Base-by-base conservation (phyloP, 2,113 vertebrate species). In the Burhinus bistriatus region DNA sequence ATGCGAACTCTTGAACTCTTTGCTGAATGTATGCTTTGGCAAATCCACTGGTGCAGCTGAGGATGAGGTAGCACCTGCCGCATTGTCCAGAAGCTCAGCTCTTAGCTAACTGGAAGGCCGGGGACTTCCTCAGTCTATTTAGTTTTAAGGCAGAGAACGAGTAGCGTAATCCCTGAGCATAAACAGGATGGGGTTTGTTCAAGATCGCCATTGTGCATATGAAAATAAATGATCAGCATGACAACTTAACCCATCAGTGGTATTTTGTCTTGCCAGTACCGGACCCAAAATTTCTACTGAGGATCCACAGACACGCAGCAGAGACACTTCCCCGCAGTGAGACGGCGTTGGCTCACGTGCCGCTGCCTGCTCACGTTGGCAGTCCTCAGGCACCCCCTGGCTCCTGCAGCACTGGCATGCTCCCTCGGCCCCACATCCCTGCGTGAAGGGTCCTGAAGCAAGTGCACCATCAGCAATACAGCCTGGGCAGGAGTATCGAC, bases 401-500 rank as follows among this genome's bases (percentile, higher is more conserved):
- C 27, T 73, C 30, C 58, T 11, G 0, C 10, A 17, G 27, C 2
- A 2, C 15, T n/a, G 73, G 38, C 6, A 18, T 22, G 6, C 3
- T 76, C 9, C 51, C 34, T 32, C 4, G 3, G 45, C 19, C 66
- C 13, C 76, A 54, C 9, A 16, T 6, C 29, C n/a, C n/a, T 40
- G 45, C 1, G 3, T 18, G 8, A 38, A 62, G 11, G 8, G 11
- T 17, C 15, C 57, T 75, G 62, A 66, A 76, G 47, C 7, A 40
- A 68, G 23, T 3, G n/a, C 64, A 45, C 22, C 14, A 5, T 15
- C 64, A 47, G 1, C 16, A 38, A 40, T 21, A 45, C 83, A 77
- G 64, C 19, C 22, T 6, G 40, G 30, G 27, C 42, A 40, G 82
- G 17, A 79, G 11, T 9, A 61, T 22, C 0, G 0, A 64, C 30